Base-by-base conservation (phyloP, 2,113 vertebrate genomes). In the Xenopus borealis region DNA sequence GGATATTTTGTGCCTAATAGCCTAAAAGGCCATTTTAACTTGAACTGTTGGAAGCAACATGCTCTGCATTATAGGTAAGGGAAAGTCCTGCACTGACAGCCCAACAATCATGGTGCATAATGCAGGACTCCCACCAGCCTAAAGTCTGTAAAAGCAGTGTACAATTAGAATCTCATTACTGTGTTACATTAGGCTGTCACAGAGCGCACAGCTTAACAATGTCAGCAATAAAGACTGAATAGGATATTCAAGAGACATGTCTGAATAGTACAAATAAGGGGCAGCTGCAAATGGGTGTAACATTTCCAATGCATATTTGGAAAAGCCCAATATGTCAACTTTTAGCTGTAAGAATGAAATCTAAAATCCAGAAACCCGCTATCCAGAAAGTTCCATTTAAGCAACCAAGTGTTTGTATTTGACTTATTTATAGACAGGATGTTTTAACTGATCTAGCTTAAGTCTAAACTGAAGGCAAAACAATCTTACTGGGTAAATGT, bases 91-190 rank as follows among this genome's bases (percentile, higher is more conserved):
- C 27, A 17, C 23, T 70, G 66, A 70, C 66, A 77, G 59, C 66
- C 47, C 47, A 70, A 64, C 61, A 77, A 77, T 77, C 67, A 77
- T 55, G 69, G 52, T 58, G 61, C 47, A 64, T 77, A 64, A 70
- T 57, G 30, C 45, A 30, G 44, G 18, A 75, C 62, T 69, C 66
- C 58, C 73, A 75, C 55, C 50, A 44, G 30, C 44, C 33, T 59
- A 27, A 66, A 64, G 18, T 17, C 59, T 46, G 27, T 63, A 62
- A 63, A 63, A 69, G 57, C 45, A 18, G 10, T 61, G 19, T 57
- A 46, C 46, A 12, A 57, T 69, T 63, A 57, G 30, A 27, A 27
- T 64, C 53, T 44, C 47, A 77, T 77, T 77, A 55, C 30, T 46
- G 46, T 33, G 12, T 10, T n/a, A 45, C 18, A 77, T 12, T 23